Evolutionary conservation across 1,140 invertebrate genomes (phyloP).

Genomic region (Panagrolaimus sp.): DNA sequence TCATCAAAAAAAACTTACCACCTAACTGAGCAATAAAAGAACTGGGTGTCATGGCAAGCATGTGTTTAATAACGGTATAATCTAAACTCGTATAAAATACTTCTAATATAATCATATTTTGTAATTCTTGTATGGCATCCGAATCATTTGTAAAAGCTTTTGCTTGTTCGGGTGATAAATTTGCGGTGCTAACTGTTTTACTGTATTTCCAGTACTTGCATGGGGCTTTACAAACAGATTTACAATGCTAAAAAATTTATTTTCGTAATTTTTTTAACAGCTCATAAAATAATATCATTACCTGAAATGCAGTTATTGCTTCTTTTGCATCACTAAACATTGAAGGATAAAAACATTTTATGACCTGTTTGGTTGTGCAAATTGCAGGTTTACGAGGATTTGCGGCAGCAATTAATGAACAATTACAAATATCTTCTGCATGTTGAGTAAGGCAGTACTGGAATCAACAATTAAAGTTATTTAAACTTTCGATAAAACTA

Average conservation of each 20-base stretch:
- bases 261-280: conserved; percentile 12
- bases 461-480: conserved; percentile 19
- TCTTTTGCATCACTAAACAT: conserved; percentile 20
- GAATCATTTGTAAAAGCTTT: conserved; percentile 32
- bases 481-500: background rate
- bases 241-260: conserved; percentile 37
- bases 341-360: conserved; percentile 43
- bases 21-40: conserved; percentile 50
- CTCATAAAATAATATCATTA: background rate
- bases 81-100: conserved; percentile 47
- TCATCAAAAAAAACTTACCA: conserved; percentile 28
- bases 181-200: conserved; percentile 49
- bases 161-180: conserved; percentile 38
- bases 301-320: conserved; percentile 11
- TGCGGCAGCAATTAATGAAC: conserved; percentile 43
- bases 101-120: conserved; percentile 40
- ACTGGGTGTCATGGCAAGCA: conserved; percentile 45
- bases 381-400: conserved; percentile 35
- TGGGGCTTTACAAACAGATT: conserved; percentile 41
- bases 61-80: conserved; percentile 50
- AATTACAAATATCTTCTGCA: conserved; percentile 48
- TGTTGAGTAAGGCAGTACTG: conserved; percentile 38
- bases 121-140: conserved; percentile 30
- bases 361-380: conserved; percentile 47
- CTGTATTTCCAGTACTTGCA: conserved; percentile 46